phyloP scores from a whole-genome alignment of 2,113 vertebrate genomes.

The Myiozetetes cayanensis region DNA sequence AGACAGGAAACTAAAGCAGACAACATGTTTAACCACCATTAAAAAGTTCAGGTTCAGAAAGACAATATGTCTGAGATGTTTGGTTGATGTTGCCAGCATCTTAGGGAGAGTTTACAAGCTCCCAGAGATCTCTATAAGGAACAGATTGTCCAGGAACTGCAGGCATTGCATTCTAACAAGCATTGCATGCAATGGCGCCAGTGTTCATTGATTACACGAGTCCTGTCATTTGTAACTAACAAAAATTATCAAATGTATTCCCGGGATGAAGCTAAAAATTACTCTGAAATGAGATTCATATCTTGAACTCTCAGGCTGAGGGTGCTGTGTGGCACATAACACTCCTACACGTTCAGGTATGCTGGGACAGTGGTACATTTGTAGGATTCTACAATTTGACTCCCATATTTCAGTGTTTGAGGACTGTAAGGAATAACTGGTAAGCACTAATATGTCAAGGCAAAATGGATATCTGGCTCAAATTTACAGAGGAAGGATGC shows the following conservation, averaged over 20 bases:
- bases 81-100: conserved; percentile 72
- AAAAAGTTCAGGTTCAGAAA: conserved; percentile 75
- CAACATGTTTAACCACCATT: conserved; percentile 78
- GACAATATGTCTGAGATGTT: conserved; percentile 78
- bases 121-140: conserved; percentile 66
- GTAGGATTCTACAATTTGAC: neutral
- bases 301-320: neutral
- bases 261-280: conserved; percentile 50
- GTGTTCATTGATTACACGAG: conserved; percentile 63
- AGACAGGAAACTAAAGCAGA: conserved; percentile 80
- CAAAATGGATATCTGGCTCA: neutral
- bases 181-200: conserved; percentile 47
- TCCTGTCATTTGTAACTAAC: conserved; percentile 47
- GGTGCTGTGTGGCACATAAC: neutral
- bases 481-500: neutral
- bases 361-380: neutral
- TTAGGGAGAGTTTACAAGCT: conserved; percentile 54
- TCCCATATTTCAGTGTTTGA: neutral
- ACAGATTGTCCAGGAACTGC: conserved; percentile 67
- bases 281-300: conserved; percentile 49
- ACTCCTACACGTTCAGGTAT: too few relatives aligned
- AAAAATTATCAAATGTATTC: conserved; percentile 38
- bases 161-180: conserved; percentile 65
- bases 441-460: neutral
- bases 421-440: neutral